Evolutionary conservation across 2,797 vertebrate species (phyloP).

Genomic region (Anguilla marmorata): DNA sequence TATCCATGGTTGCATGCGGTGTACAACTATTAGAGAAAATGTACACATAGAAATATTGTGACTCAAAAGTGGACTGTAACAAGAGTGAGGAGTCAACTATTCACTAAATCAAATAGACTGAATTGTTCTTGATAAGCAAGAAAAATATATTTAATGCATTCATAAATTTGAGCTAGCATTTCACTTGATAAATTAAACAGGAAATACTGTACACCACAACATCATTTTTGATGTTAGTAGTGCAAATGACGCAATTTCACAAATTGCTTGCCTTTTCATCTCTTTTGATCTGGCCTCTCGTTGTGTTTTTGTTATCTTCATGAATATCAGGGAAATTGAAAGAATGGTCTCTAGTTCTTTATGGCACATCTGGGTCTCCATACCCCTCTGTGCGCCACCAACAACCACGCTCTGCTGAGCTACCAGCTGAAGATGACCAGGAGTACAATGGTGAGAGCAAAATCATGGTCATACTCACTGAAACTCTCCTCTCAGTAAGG

Average conservation of each 20-base stretch:
- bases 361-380: constrained; percentile 92
- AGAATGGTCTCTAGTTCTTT: constrained; percentile 96
- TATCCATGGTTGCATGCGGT: neutral
- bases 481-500: neutral
- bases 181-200: neutral
- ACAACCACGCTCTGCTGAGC: constrained; percentile 78
- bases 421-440: constrained; percentile 67
- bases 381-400: constrained; percentile 81
- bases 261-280: constrained; percentile 25
- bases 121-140: too few species aligned
- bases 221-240: neutral
- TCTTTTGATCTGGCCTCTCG: neutral
- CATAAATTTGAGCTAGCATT: neutral
- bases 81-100: too few species aligned
- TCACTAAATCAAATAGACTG: too few species aligned
- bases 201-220: neutral
- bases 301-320: constrained; percentile 24
- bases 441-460: constrained; percentile 72
- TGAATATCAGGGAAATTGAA: constrained; percentile 87
- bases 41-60: neutral
- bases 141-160: neutral
- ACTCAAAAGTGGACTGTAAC: too few species aligned
- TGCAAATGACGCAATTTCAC: constrained; percentile 7
- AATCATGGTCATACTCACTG: neutral
- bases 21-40: neutral